phyloP scores from a whole-genome alignment of 2,797 vertebrate genomes.

The Macropodus opercularis region DNA sequence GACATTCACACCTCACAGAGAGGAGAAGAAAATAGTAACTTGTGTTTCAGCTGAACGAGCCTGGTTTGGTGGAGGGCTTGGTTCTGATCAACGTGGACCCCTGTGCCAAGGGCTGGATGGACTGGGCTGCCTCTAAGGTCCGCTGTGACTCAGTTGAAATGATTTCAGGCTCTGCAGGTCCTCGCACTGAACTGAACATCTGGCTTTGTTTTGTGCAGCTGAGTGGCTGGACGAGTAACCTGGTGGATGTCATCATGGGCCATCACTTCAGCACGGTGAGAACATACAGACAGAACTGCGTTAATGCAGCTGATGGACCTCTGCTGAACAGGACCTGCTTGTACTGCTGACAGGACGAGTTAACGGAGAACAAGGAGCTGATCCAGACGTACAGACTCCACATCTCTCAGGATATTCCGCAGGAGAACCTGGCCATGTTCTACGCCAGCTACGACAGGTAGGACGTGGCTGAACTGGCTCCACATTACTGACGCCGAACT shows the following conservation, averaged over 20 bases:
- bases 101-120: constrained; percentile 96
- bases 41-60: constrained; percentile 86
- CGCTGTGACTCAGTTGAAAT: too few relatives aligned
- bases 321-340: not conserved
- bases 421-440: constrained; percentile 92
- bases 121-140: constrained; percentile 96
- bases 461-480: too few relatives aligned
- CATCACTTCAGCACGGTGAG: constrained; percentile 96
- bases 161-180: not conserved
- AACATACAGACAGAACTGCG: not conserved
- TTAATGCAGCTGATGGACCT: too few relatives aligned
- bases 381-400: constrained; percentile 94
- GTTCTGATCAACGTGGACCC: constrained; percentile 94
- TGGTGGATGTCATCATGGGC: constrained; percentile 91
- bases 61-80: constrained; percentile 89
- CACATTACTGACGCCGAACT: too few relatives aligned
- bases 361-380: constrained; percentile 91
- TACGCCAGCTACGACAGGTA: constrained; percentile 91
- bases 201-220: constrained; percentile 75
- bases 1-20: too few relatives aligned
- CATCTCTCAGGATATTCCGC: constrained; percentile 93
- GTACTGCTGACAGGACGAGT: constrained; percentile 85
- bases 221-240: constrained; percentile 92
- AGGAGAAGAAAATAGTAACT: too few relatives aligned
- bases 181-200: not conserved